These are phyloP conservation scores for Morelia viridis DNA, from an alignment of 2,797 vertebrate genomes.

Conservation along the genomic window DNA sequence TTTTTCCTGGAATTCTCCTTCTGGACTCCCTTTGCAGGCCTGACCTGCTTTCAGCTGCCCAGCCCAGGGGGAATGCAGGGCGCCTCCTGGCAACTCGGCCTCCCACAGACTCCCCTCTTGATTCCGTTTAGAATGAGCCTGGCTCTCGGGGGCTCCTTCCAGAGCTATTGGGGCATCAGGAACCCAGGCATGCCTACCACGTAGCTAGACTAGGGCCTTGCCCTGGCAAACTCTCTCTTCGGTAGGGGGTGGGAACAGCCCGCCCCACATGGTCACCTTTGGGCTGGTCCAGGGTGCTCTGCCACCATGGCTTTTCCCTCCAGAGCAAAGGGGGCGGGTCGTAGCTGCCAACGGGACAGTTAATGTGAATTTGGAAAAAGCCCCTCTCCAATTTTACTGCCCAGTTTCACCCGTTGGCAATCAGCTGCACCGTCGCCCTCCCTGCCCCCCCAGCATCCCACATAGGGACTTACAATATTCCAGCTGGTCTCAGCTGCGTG, in stretches of 20 bases:
- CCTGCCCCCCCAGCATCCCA: not conserved
- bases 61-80: not conserved
- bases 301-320: too few species aligned
- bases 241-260: not conserved
- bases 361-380: not conserved
- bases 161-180: not conserved
- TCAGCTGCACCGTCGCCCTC: not conserved
- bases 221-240: not conserved
- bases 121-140: not conserved
- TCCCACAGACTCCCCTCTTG: not conserved
- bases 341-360: too few species aligned
- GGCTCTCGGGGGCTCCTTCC: not conserved
- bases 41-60: not conserved
- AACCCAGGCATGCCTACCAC: not conserved
- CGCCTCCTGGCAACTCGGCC: not conserved
- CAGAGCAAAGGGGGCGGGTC: not conserved
- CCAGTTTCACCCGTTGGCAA: not conserved
- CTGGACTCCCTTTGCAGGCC: not conserved
- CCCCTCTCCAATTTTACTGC: not conserved
- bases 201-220: not conserved
- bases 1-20: too few species aligned
- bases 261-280: not conserved
- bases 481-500: constrained; percentile 77
- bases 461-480: constrained; percentile 78
- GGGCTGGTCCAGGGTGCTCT: not conserved